phyloP scores from a whole-genome alignment of 2,797 vertebrate species.

The Chelidonichthys spinosus region DNA sequence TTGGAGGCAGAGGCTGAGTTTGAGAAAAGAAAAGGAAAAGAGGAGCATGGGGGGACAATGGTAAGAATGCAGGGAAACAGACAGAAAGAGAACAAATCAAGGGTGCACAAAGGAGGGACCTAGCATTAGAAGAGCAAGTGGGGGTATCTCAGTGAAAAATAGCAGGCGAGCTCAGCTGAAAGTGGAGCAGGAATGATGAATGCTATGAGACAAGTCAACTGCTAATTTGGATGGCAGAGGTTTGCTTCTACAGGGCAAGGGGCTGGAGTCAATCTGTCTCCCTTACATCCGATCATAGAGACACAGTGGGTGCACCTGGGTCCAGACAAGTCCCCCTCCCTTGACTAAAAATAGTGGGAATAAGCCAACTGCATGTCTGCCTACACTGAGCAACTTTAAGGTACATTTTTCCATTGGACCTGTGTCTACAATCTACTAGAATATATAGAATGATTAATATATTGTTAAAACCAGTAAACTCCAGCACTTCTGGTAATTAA shows the following conservation, averaged over 20 bases:
- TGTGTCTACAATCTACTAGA: neutral
- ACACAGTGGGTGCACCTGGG: slow-evolving; percentile 61
- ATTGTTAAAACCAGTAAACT: slow-evolving; percentile 4
- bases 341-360: slow-evolving; percentile 39
- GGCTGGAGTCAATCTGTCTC: slow-evolving; percentile 64
- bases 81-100: slow-evolving; percentile 52
- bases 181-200: slow-evolving; percentile 77
- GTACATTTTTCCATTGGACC: slow-evolving; percentile 1
- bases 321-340: slow-evolving; percentile 39
- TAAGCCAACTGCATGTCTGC: neutral
- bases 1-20: neutral
- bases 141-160: slow-evolving; percentile 68
- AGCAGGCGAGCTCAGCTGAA: slow-evolving; percentile 60
- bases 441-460: neutral
- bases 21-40: neutral
- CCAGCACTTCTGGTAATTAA: slow-evolving; percentile 26
- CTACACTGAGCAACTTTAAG: slow-evolving; percentile 7
- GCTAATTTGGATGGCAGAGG: slow-evolving; percentile 69
- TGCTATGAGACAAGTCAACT: slow-evolving; percentile 49
- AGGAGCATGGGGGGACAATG: slow-evolving; percentile 2
- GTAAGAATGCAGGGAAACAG: slow-evolving; percentile 33
- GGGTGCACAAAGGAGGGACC: slow-evolving; percentile 38
- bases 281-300: slow-evolving; percentile 58
- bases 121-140: slow-evolving; percentile 65
- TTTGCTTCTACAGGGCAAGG: slow-evolving; percentile 55